phyloP scores from a whole-genome alignment of 2,113 vertebrate species.

The Brevimyrus niger region DNA sequence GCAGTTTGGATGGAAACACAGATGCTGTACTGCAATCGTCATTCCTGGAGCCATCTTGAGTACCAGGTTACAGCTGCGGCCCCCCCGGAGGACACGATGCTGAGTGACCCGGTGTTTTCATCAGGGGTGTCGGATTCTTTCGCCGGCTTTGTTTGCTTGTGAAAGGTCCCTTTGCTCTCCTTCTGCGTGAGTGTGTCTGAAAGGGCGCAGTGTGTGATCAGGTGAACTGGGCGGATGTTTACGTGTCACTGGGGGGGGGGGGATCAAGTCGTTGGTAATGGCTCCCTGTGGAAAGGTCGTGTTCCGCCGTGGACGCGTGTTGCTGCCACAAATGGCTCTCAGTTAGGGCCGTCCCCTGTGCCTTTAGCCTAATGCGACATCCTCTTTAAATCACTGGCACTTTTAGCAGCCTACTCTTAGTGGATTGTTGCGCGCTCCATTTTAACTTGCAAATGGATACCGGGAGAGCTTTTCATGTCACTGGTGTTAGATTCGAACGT shows the following conservation, averaged over 20 bases:
- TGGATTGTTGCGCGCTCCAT: background rate
- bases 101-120: slow-evolving; percentile 5
- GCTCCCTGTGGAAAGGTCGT: background rate
- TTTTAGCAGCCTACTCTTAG: background rate
- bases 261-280: slow-evolving; percentile 8
- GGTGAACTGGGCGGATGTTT: background rate
- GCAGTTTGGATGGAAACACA: background rate
- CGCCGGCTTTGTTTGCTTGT: background rate
- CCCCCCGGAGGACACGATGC: background rate
- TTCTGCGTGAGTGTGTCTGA: background rate
- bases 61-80: background rate
- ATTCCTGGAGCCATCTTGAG: background rate
- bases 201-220: slow-evolving; percentile 11
- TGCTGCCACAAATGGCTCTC: background rate
- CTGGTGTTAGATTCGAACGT: background rate
- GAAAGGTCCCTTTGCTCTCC: background rate
- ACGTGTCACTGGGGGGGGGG: background rate
- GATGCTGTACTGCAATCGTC: background rate
- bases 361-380: background rate
- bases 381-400: background rate
- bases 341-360: background rate
- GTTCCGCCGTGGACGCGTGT: background rate
- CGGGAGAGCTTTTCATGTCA: background rate
- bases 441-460: background rate
- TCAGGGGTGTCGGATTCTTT: background rate